phyloP scores from a whole-genome alignment of 2,888 invertebrate genomes.

The Frankliniella fusca region DNA sequence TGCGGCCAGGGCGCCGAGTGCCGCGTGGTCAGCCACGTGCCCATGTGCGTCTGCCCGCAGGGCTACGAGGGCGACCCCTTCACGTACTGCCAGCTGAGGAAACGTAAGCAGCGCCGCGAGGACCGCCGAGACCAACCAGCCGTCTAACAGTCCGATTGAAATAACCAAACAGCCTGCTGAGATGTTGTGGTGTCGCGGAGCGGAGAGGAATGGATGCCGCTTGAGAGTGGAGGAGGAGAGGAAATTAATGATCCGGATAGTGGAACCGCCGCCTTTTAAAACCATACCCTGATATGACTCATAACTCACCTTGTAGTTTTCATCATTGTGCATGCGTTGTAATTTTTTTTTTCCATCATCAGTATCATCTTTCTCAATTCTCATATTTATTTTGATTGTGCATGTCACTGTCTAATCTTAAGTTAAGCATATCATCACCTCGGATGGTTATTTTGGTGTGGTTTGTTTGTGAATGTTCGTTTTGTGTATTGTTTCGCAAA shows the following conservation, averaged over 20 bases:
- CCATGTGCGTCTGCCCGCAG: constrained; percentile 52
- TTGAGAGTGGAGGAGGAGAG: neutral
- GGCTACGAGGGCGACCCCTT: constrained; percentile 52
- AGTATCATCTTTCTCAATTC: neutral
- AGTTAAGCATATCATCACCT: neutral
- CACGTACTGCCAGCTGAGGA: constrained; percentile 52
- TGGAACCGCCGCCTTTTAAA: neutral
- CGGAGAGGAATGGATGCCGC: neutral
- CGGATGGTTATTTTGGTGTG: neutral
- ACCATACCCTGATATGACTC: neutral
- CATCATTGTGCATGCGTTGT: neutral
- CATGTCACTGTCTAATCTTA: neutral
- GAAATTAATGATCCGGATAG: constrained; percentile 9
- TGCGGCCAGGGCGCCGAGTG: constrained; percentile 46
- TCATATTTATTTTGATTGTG: neutral
- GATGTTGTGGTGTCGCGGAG: neutral
- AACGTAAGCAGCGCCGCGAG: constrained; percentile 45
- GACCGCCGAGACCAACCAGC: constrained; percentile 44
- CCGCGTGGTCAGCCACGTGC: constrained; percentile 46
- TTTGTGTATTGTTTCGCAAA: neutral
- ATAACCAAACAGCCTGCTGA: neutral
- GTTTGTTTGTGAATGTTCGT: neutral
- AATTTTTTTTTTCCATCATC: neutral
- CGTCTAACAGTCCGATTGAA: constrained; percentile 39
- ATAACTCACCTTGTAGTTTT: neutral